These are phyloP conservation scores for Peromyscus maniculatus DNA, from an alignment of 2,113 vertebrate species.

Conservation along the genomic window DNA sequence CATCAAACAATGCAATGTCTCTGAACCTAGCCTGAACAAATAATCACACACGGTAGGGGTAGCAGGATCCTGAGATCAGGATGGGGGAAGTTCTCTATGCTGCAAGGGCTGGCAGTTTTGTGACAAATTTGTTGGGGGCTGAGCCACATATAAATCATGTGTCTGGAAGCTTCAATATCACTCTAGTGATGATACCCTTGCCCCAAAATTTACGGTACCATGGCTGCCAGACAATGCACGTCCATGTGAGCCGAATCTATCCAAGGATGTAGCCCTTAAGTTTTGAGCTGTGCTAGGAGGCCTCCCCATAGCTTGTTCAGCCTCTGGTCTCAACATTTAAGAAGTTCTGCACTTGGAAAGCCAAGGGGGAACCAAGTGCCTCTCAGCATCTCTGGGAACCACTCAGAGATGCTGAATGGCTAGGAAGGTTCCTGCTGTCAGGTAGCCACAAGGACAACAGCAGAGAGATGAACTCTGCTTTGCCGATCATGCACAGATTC, in stretches of 20 bases:
- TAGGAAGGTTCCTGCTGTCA: accelerated
- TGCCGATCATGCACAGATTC: not conserved
- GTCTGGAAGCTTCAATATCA: not conserved
- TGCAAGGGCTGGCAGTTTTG: not conserved
- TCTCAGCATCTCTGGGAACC: not conserved
- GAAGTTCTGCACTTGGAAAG: not conserved
- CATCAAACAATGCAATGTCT: accelerated
- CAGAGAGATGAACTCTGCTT: not conserved
- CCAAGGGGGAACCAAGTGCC: not conserved
- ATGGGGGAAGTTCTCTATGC: not conserved
- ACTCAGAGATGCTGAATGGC: not conserved
- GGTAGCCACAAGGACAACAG: not conserved
- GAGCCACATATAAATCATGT: accelerated
- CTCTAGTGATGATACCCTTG: accelerated
- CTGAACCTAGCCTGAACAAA: too few relatives aligned
- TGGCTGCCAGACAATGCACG: not conserved
- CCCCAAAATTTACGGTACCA: not conserved
- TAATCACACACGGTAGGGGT: accelerated
- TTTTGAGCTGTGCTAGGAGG: too few relatives aligned
- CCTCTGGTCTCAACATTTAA: not conserved
- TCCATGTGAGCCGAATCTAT: accelerated
- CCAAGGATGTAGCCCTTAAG: not conserved
- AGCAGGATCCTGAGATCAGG: not conserved
- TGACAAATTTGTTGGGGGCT: not conserved
- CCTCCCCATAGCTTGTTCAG: not conserved